Percentiles rank a stretch among this genome's conserved stretches.
Conservation (phyloP, 2,113 vertebrate species). For the Rana temporaria region DNA sequence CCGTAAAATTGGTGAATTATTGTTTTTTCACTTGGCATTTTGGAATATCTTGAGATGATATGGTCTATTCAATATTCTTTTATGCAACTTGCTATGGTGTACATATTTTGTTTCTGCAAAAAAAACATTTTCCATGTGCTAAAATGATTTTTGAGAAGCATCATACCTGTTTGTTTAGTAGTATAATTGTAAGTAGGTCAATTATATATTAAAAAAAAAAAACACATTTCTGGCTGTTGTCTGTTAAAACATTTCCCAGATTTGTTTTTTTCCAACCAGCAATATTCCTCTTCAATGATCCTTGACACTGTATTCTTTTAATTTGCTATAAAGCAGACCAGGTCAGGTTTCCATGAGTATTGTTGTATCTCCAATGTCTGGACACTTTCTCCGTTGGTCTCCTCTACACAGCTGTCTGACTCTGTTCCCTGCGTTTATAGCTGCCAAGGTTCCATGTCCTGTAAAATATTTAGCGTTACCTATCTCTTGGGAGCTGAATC, state of each 20-base stretch:
- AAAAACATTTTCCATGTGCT: too few species aligned
- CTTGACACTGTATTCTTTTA: neutral
- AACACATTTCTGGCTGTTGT: neutral
- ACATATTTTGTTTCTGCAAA: too few species aligned
- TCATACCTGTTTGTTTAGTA: neutral
- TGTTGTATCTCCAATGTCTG: neutral
- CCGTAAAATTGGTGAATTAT: too few species aligned
- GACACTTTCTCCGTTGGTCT: neutral
- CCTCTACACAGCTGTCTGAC: conserved; percentile 18
- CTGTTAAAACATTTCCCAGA: neutral
- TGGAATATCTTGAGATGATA: too few species aligned
- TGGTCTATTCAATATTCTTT: too few species aligned
- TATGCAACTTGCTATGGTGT: too few species aligned
- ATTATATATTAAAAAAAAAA: neutral
- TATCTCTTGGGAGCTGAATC: neutral
- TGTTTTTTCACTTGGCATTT: too few species aligned
- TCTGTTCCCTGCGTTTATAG: neutral
- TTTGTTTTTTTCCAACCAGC: too few species aligned
- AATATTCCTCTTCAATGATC: neutral
- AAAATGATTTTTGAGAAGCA: neutral
- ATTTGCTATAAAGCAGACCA: neutral
- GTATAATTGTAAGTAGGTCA: conserved; percentile 7
- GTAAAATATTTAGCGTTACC: conserved; percentile 2
- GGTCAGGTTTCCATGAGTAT: neutral
- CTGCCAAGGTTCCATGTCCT: conserved; percentile 7